Percentiles rank a stretch among this genome's conserved stretches.
These are phyloP conservation scores for Mus caroli DNA, from an alignment of 2,797 vertebrate genomes.

Conservation along the genomic window DNA sequence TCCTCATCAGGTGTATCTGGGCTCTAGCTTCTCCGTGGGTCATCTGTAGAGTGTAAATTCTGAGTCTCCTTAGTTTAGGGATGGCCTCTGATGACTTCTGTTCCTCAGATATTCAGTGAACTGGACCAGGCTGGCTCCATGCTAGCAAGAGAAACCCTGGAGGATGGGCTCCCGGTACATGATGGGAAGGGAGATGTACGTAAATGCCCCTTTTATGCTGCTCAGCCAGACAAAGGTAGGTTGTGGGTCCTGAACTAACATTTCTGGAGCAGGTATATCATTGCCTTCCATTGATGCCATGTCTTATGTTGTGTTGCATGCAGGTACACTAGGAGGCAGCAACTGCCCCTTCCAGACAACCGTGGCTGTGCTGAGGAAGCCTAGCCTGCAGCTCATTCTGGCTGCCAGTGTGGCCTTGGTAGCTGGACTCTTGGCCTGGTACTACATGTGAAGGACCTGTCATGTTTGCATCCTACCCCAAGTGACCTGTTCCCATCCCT, in stretches of 20 bases:
- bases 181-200: constrained; percentile 93
- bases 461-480: background rate
- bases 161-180: constrained; percentile 90
- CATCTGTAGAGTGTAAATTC: background rate
- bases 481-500: background rate
- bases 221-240: constrained; percentile 92
- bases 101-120: constrained; percentile 94
- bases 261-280: background rate
- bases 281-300: background rate
- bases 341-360: constrained; percentile 89
- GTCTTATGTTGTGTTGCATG: constrained; percentile 52
- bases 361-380: constrained; percentile 90
- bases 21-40: background rate
- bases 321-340: constrained; percentile 88
- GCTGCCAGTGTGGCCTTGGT: constrained; percentile 91
- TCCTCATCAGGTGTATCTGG: background rate
- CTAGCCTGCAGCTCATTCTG: constrained; percentile 93
- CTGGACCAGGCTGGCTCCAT: constrained; percentile 93
- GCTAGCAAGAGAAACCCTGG: constrained; percentile 90
- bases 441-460: constrained; percentile 92
- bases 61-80: background rate
- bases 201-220: constrained; percentile 96
- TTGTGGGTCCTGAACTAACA: background rate
- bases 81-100: constrained; percentile 40
- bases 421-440: constrained; percentile 95